A percentile compares a stretch with the other conserved stretches of the same genome.
Evolutionary conservation across 2,113 vertebrate species (phyloP).

Genomic region (Proterorhinus semilunaris): DNA sequence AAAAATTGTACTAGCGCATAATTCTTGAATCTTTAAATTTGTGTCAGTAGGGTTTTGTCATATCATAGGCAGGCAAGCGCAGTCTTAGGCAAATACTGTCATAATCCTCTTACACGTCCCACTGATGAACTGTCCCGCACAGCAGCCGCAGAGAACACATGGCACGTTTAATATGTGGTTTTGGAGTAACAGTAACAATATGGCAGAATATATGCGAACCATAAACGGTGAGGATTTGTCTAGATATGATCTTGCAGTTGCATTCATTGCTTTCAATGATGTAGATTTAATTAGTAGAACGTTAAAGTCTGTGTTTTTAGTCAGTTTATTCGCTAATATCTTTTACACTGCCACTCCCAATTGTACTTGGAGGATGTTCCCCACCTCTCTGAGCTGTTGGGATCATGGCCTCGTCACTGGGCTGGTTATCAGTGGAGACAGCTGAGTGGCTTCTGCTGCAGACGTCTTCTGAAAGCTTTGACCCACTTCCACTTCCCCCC

Average conservation of each 20-base stretch:
- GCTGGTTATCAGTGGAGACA: constrained; percentile 26
- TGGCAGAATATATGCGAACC: too few species aligned
- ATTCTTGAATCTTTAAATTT: not conserved
- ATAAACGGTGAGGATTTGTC: too few species aligned
- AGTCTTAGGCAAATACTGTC: constrained; percentile 41
- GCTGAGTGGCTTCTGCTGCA: constrained; percentile 40
- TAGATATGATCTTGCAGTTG: too few species aligned
- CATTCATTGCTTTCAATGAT: too few species aligned
- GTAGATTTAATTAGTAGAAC: too few species aligned
- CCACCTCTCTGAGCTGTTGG: not conserved
- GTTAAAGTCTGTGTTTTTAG: too few species aligned
- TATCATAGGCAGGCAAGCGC: constrained; percentile 32
- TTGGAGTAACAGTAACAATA: too few species aligned
- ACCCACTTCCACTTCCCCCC: constrained; percentile 60
- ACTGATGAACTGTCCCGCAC: constrained; percentile 24
- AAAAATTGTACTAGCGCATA: not conserved
- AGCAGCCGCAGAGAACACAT: constrained; percentile 11
- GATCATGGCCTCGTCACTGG: constrained; percentile 5
- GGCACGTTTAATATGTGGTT: not conserved
- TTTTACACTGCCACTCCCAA: constrained; percentile 36
- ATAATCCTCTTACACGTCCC: constrained; percentile 62
- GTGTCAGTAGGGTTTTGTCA: constrained; percentile 10
- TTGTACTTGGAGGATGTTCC: constrained; percentile 14
- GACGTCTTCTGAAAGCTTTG: constrained; percentile 65
- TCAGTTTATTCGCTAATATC: constrained; percentile 30